Evolutionary conservation across 2,888 invertebrate genomes (phyloP), one percentile per base, ranked within the genome.

Genomic region (Aporophyla lueneburgensis): DNA sequence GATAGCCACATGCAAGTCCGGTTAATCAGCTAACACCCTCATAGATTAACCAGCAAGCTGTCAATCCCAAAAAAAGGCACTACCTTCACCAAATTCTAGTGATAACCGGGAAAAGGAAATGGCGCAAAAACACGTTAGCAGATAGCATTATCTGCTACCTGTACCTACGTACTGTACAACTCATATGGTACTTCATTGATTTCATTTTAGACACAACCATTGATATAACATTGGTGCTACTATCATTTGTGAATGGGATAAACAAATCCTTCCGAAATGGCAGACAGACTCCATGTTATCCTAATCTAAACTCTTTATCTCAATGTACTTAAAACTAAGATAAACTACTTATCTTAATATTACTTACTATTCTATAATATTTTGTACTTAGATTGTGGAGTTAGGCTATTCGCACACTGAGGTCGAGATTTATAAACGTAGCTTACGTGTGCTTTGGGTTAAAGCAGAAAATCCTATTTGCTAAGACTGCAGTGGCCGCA

Each of bases 311-410:
- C 7, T 21, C 14, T 16, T 6, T 67, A 53, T 43, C 67, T 54
- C 68, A 54, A 68, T 54, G n/a, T 46, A 54, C 43, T n/a, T 68
- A 54, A 43, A 72, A 43, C 14, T 66, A 14, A 72, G 69, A 68
- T 72, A 68, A 68, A 71, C 16, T 43, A 19, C 27, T 27, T 62
- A 43, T 53, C 2, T 12, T n/a, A 27, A 68, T 71, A 72, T 68
- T 72, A 27, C 9, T 54, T 24, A 19, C 16, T 2, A 12, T 27
- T 21, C 27, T 66, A 24, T 43, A 43, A 43, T 16, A 51, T 53
- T 65, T 67, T 53, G 40, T 21, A 40, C 21, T 62, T 54, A 51
- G 49, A 19, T 51, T 16, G 49, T 51, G 5, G 49, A 51, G 16
- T 51, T 33, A 27, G 51, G 51, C 21, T 51, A 12, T 54, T 43